These are phyloP conservation scores for Drosophila lini DNA, from an alignment of 1,140 invertebrate genomes.

Conservation along the genomic window DNA sequence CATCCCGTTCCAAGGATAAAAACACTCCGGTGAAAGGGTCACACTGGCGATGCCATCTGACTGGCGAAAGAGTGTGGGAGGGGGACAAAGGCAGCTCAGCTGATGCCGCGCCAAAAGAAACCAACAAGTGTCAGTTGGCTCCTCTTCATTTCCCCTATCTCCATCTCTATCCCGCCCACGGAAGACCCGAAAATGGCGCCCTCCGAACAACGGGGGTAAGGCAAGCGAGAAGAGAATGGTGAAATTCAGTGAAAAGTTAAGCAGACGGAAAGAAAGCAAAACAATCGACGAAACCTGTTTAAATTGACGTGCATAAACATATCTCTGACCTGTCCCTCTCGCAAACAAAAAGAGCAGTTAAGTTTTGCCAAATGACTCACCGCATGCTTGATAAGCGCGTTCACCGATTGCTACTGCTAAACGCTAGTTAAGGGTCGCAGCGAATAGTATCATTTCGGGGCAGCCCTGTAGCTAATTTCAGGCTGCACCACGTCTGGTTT, in stretches of 20 bases:
- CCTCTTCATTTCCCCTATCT: constrained; percentile 1
- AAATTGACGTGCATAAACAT: constrained; percentile 33
- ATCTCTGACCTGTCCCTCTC: constrained; percentile 17
- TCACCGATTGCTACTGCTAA: constrained; percentile 37
- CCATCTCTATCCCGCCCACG: constrained; percentile 11
- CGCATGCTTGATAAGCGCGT: constrained; percentile 65
- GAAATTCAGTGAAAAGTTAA: constrained; percentile 60
- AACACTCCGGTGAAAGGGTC: constrained; percentile 1
- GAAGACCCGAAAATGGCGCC: constrained; percentile 31
- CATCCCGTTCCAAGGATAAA: constrained; percentile 27
- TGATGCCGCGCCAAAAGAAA: constrained; percentile 26
- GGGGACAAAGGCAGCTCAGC: constrained; percentile 1
- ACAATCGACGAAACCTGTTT: constrained; percentile 24
- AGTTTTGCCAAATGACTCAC: constrained; percentile 68
- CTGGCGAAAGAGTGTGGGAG: neutral
- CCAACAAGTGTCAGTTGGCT: constrained; percentile 47
- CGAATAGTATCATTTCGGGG: constrained; percentile 5
- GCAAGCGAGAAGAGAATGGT: constrained; percentile 60
- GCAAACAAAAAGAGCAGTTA: constrained; percentile 45
- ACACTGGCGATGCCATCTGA: constrained; percentile 21
- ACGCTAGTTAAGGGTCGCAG: constrained; percentile 19
- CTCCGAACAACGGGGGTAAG: constrained; percentile 12
- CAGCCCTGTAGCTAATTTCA: neutral
- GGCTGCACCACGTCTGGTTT: neutral
- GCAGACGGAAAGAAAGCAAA: constrained; percentile 17